Evolutionary conservation across 2,888 invertebrate genomes (phyloP).

Genomic region (Tanypteryx hageni): DNA sequence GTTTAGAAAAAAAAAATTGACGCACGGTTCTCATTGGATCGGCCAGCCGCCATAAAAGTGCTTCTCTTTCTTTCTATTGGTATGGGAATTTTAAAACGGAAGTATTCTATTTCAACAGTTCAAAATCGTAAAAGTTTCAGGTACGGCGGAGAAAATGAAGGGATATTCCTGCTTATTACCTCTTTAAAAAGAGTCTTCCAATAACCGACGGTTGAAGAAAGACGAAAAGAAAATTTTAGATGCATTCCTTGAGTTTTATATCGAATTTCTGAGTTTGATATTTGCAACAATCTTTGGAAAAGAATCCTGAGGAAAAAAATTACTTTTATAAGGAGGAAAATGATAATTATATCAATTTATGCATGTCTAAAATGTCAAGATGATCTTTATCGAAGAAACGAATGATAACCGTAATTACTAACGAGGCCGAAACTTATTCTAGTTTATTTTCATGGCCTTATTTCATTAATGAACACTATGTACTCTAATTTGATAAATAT

Average conservation of each 20-base stretch:
- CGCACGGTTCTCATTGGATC: neutral
- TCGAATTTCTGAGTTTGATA: neutral
- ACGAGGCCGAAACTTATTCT: too few relatives aligned
- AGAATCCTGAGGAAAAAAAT: too few relatives aligned
- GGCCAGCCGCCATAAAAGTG: conserved; percentile 10
- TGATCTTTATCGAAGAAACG: too few relatives aligned
- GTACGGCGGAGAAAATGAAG: neutral
- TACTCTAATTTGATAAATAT: too few relatives aligned
- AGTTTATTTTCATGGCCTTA: too few relatives aligned
- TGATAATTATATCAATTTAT: too few relatives aligned
- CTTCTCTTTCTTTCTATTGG: neutral
- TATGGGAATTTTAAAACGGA: neutral
- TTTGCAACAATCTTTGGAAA: too few relatives aligned
- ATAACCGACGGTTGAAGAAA: neutral
- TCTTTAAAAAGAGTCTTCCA: neutral
- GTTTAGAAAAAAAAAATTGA: conserved; percentile 48
- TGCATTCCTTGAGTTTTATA: neutral
- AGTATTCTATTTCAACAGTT: neutral
- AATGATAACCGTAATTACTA: too few relatives aligned
- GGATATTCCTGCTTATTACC: neutral
- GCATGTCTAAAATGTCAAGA: too few relatives aligned
- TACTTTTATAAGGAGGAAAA: too few relatives aligned
- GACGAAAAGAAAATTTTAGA: neutral
- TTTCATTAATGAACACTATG: too few relatives aligned
- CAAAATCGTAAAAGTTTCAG: neutral